Conservation (phyloP, 2,113 vertebrate species). For the Hyperopisus bebe region DNA sequence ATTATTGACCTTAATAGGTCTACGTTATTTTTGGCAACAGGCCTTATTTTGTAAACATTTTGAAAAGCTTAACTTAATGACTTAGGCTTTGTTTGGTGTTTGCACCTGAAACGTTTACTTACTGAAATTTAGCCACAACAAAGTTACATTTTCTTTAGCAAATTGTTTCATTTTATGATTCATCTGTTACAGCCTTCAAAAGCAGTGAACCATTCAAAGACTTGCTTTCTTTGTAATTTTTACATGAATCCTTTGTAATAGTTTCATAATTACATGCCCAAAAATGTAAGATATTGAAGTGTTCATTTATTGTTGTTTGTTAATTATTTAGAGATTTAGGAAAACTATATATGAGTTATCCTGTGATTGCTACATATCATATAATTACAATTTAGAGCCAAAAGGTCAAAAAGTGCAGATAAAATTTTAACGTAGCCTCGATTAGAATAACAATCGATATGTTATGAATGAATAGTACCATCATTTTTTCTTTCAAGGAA, state of each 20-base stretch:
- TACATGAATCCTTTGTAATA: neutral
- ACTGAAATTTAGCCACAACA: neutral
- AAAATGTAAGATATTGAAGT: neutral
- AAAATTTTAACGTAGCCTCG: neutral
- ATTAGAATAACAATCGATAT: neutral
- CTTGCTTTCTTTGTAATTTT: neutral
- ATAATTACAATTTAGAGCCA: neutral
- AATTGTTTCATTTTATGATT: neutral
- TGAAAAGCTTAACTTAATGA: neutral
- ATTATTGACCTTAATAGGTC: neutral
- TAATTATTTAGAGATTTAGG: neutral
- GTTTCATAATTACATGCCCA: neutral
- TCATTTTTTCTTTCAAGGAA: neutral
- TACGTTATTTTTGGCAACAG: neutral
- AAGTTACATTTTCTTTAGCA: neutral
- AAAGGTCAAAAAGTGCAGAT: neutral
- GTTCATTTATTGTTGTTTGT: neutral
- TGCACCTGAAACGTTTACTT: neutral
- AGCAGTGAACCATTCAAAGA: neutral
- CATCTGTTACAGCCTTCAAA: neutral
- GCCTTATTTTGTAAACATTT: neutral
- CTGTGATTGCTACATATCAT: neutral
- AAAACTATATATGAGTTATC: neutral
- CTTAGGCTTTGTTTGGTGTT: neutral
- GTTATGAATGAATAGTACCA: neutral